Conservation (phyloP, 1,140 invertebrate species). For the Thrips palmi region DNA sequence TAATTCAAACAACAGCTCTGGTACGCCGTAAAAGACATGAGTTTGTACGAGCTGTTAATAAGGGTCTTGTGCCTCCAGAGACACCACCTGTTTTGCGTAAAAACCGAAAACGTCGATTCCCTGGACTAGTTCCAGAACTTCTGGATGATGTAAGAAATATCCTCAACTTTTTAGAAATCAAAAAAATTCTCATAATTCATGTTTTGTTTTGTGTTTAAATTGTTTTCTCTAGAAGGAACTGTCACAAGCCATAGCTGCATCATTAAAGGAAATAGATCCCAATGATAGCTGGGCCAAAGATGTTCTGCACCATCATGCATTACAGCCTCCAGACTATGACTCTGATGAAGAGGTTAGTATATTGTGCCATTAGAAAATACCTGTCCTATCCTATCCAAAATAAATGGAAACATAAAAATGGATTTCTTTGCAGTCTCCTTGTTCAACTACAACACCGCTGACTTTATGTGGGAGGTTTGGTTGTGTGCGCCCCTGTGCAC, state of each 20-base stretch:
- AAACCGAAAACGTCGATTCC: conserved; percentile 22
- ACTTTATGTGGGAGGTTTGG: conserved; percentile 16
- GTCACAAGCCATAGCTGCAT: conserved; percentile 27
- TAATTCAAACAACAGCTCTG: conserved; percentile 37
- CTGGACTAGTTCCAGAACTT: conserved; percentile 22
- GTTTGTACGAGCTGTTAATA: conserved; percentile 41
- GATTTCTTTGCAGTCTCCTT: too few relatives aligned
- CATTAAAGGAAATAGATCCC: conserved; percentile 30
- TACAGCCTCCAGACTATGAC: conserved; percentile 40
- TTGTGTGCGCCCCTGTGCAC: conserved; percentile 25
- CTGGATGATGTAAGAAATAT: conserved; percentile 24
- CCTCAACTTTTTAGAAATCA: too few relatives aligned
- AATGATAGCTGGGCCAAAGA: conserved; percentile 36
- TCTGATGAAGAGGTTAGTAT: conserved; percentile 31
- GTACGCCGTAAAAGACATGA: conserved; percentile 41
- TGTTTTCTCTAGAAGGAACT: conserved; percentile 14
- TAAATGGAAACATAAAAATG: conserved; percentile 1
- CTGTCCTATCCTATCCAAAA: neutral
- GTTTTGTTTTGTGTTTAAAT: conserved; percentile 9
- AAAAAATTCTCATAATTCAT: conserved; percentile 2
- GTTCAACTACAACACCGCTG: too few relatives aligned
- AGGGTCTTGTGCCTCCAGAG: conserved; percentile 45
- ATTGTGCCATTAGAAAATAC: neutral
- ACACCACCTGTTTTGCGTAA: conserved; percentile 34
- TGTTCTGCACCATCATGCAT: conserved; percentile 30